Conservation (phyloP, 2,797 vertebrate genomes). For the Gymnopithys bicolor region DNA sequence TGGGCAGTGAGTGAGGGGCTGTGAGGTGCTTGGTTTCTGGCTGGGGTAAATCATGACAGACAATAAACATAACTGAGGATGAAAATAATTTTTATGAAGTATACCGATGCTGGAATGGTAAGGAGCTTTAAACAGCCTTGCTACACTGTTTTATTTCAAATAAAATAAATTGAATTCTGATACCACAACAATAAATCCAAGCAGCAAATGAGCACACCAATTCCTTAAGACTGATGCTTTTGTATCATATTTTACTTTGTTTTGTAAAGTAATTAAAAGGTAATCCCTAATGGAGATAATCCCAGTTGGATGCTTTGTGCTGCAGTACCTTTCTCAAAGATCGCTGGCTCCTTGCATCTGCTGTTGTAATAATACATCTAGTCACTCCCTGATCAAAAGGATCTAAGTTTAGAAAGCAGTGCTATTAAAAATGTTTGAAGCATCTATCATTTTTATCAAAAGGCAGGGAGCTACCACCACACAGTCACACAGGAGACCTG, state of each 20-base stretch:
- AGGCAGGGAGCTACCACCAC: neutral
- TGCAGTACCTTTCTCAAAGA: neutral
- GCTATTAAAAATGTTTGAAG: neutral
- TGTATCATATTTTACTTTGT: neutral
- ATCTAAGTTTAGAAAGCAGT: neutral
- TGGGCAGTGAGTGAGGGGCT: fast-evolving
- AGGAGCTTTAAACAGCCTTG: neutral
- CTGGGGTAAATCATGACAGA: neutral
- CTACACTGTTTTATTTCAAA: neutral
- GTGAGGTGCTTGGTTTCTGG: neutral
- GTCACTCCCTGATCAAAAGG: neutral
- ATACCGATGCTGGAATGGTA: neutral
- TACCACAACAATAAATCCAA: neutral
- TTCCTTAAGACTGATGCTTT: neutral
- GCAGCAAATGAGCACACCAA: neutral
- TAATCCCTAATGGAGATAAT: neutral
- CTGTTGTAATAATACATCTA: neutral
- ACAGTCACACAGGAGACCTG: neutral
- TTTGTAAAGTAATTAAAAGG: neutral
- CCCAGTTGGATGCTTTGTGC: neutral
- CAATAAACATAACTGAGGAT: neutral
- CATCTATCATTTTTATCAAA: neutral
- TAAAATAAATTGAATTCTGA: neutral
- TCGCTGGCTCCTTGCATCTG: neutral
- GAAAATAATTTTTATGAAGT: neutral